phyloP scores from a whole-genome alignment of 2,797 vertebrate species.

The Discoglossus pictus region DNA sequence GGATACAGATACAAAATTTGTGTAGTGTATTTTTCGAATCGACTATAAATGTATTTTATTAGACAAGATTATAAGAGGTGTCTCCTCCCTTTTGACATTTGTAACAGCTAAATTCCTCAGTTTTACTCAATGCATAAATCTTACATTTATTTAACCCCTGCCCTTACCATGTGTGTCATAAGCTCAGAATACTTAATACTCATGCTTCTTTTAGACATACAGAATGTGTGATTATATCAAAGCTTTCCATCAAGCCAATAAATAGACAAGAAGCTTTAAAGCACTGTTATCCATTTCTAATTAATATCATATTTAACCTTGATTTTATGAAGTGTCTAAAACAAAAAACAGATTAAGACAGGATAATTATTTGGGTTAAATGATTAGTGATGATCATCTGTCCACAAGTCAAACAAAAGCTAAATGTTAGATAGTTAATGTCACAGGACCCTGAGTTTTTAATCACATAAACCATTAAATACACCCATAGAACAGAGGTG shows the following conservation, averaged over 20 bases:
- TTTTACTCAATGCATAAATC: no score
- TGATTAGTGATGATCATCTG: conserved; percentile 61
- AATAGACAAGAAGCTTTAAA: conserved; percentile 61
- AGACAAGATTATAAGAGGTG: no score
- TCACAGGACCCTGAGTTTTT: conserved; percentile 5
- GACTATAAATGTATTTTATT: no score
- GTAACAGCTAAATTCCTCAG: no score
- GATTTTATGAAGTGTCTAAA: conserved; percentile 64
- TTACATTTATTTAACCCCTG: no score
- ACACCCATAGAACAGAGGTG: conserved; percentile 12
- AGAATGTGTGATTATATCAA: conserved; percentile 66
- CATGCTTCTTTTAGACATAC: conserved; percentile 60
- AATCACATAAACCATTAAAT: conserved; percentile 35
- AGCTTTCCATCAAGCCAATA: conserved; percentile 65
- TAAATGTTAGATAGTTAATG: conserved; percentile 50
- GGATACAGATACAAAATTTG: no score
- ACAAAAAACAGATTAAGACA: conserved; percentile 63
- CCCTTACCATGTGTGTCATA: no score
- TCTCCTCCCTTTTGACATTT: no score
- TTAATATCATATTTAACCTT: conserved; percentile 69
- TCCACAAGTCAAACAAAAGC: conserved; percentile 54
- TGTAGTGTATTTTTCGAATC: no score
- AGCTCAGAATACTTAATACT: conserved; percentile 56
- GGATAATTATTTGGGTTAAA: conserved; percentile 57
- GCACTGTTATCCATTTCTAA: conserved; percentile 65